Base-by-base conservation (phyloP, 2,888 invertebrate species). In the Auanema sp. region DNA sequence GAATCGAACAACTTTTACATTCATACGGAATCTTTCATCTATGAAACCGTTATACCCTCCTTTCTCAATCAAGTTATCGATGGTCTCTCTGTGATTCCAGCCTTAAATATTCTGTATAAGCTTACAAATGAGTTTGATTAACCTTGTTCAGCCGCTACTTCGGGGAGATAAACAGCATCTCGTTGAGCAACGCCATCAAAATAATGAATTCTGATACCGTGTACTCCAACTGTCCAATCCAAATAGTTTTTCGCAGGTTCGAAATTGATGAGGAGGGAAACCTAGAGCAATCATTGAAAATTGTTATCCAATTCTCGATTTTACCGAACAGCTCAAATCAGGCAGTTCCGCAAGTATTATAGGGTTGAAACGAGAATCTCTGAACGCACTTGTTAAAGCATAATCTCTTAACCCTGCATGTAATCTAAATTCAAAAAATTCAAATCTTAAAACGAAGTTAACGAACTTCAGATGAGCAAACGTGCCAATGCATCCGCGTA, bases 81-180 rank as follows among this genome's bases (percentile, higher is more conserved):
- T 94, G 24, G 98, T 98, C 87, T 97, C 95, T 75, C 92, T 89
- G 87, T 93, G 93, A 89, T 97, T 92, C 98, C 98, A 98, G 80
- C 96, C 96, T 96, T 86, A 23, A 87, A 84, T 65, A 56, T 4
- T 5, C 4, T 65, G 5, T n/a, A 66, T 3, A 64, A 64, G 2
- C 18, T 12, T 2, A n/a, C 33, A 43, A 49, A 47, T n/a, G 16
- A 6, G 2, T 14, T 3, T 21, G 16, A n/a, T 64, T 49, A 85
- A 92, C 95, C 97, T 90, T 98, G 97, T 86, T 98, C 97, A 60
- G 90, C 89, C 76, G 97, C 95, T 78, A 98, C 96, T 87, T 97
- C 93, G 59, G 98, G 98, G 85, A 98, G 88, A 86, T 96, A 99
- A 73, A 98, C 99, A 83, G 98, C 97, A 74, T 94, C 95, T 83